These are phyloP conservation scores for Augiades crinisus DNA, from an alignment of 2,888 invertebrate genomes.

Conservation along the genomic window DNA sequence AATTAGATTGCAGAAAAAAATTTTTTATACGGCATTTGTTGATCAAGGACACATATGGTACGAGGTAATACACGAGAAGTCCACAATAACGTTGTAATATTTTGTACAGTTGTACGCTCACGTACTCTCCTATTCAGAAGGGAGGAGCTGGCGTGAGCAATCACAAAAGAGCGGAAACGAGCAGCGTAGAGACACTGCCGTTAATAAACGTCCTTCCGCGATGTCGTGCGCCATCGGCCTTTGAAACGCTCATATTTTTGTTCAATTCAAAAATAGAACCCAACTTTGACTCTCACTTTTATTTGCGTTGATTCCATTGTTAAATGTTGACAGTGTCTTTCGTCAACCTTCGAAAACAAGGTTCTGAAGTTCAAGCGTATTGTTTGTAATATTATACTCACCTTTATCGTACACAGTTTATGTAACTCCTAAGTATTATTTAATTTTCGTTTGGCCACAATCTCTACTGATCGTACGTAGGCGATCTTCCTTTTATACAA, in stretches of 20 bases:
- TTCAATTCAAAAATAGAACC: slow-evolving; percentile 33
- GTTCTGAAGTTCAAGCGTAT: too few relatives aligned
- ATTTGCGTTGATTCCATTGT: too few relatives aligned
- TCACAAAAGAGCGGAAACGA: slow-evolving; percentile 65
- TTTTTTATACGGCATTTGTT: too few relatives aligned
- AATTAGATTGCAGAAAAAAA: too few relatives aligned
- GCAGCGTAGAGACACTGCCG: slow-evolving; percentile 60
- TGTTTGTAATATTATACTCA: too few relatives aligned
- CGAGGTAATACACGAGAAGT: slow-evolving; percentile 29
- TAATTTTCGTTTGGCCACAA: too few relatives aligned
- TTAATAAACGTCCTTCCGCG: slow-evolving; percentile 62
- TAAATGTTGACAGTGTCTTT: neutral
- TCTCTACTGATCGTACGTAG: too few relatives aligned
- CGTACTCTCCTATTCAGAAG: slow-evolving; percentile 61
- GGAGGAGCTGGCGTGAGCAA: slow-evolving; percentile 53
- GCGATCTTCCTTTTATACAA: too few relatives aligned
- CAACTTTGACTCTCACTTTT: neutral
- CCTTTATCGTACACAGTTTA: too few relatives aligned
- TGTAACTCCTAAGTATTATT: too few relatives aligned
- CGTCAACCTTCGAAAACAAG: too few relatives aligned
- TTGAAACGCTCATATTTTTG: slow-evolving; percentile 35
- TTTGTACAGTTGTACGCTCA: slow-evolving; percentile 57
- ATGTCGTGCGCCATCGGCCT: slow-evolving; percentile 39
- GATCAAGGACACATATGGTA: too few relatives aligned
- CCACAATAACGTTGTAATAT: slow-evolving; percentile 54